A percentile compares a stretch with the other conserved stretches of the same genome.
phyloP scores from a whole-genome alignment of 2,113 vertebrate genomes.

The Brachirus orientalis region DNA sequence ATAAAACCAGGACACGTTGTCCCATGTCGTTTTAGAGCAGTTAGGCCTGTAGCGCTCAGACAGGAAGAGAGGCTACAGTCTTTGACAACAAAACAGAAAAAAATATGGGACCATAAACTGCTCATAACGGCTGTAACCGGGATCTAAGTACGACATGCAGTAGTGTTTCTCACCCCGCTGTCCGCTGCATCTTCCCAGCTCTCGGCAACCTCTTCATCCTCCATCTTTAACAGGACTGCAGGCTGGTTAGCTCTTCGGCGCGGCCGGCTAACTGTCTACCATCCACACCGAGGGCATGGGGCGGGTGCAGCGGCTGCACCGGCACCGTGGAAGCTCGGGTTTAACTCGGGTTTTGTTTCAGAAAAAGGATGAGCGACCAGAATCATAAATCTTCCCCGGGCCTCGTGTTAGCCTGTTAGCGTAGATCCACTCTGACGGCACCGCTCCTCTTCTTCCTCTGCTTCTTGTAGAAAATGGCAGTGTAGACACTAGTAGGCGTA shows the following conservation, averaged over 20 bases:
- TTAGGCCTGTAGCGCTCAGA: constrained; percentile 26
- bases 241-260: constrained; percentile 38
- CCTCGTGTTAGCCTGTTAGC: constrained; percentile 33
- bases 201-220: constrained; percentile 95
- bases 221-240: constrained; percentile 83
- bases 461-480: no score
- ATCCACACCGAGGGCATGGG: constrained; percentile 9
- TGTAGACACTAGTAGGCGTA: no score
- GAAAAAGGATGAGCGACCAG: background rate
- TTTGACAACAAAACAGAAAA: background rate
- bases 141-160: background rate
- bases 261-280: constrained; percentile 20
- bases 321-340: background rate
- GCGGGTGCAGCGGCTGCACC: background rate
- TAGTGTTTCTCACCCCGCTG: constrained; percentile 86
- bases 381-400: background rate
- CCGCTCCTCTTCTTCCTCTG: background rate
- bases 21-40: background rate
- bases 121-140: no score
- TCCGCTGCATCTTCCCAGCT: constrained; percentile 94
- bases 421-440: constrained; percentile 2
- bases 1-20: no score
- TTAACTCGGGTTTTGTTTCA: background rate
- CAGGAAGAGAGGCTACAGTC: background rate
- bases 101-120: no score